Base-by-base conservation (phyloP, 37 sponge, comb jelly and placozoan species). In the Haliclona indistincta region DNA sequence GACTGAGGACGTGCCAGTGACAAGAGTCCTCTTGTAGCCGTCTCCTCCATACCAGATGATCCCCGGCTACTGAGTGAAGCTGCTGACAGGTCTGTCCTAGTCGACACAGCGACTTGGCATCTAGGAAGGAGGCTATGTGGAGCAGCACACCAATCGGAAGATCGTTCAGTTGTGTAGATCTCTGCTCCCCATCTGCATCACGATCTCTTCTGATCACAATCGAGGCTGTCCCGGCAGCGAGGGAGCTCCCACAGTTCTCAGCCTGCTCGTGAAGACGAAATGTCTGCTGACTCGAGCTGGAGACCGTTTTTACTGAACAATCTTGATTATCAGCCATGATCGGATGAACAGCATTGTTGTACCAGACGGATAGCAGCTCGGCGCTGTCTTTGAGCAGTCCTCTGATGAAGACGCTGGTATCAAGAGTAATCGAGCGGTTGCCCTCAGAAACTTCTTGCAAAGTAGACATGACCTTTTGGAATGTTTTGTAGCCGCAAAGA, bases 11-110 rank as follows among this genome's bases (percentile, higher is more conserved):
- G 2, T 5, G 4, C 83, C 83, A 88, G 26, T 51, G 35, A 7
- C 39, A 64, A 23, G 45, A 29, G 74, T 88, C 88, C 39, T 66
- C 26, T 43, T 41, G n/a, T 4, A 88, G 70, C 28, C 68, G 67
- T 8, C 71, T 45, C 37, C 45, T 63, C 88, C 88, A 88, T n/a
- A 88, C 73, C 52, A 88, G 71, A 28, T 84, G 53, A 44, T 88
- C 88, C 22, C 65, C 17, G 29, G 83, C n/a, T 26, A 77, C 30
- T 11, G 32, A 38, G 8, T 54, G 34, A 56, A 88, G 40, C 42
- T 54, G 40, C 33, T 45, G 36, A 72, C 83, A 88, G 7, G 88
- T 88, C 62, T 63, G 60, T 1, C 64, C n/a, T 4, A 88, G 68
- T 28, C 36, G 41, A 38, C 88, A 88, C 17, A 88, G 73, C 0